phyloP scores from a whole-genome alignment of 2,797 vertebrate species.

The Tamandua tetradactyla region DNA sequence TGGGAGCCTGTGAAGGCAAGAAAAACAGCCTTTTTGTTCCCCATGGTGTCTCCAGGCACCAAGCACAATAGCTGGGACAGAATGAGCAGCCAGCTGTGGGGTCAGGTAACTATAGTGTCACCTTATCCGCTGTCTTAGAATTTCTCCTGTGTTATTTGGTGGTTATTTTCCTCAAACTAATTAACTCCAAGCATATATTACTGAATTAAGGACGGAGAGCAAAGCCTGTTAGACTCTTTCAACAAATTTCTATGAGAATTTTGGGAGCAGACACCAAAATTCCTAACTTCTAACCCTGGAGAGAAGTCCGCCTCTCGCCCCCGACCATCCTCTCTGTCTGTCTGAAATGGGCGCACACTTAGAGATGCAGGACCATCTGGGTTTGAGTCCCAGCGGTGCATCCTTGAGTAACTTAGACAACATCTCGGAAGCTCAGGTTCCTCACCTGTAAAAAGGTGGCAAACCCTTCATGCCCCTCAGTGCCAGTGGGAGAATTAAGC shows the following conservation, averaged over 20 bases:
- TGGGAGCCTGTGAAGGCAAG: neutral
- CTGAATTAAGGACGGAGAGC: neutral
- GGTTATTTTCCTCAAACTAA: neutral
- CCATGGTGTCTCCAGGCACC: neutral
- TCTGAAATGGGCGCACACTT: neutral
- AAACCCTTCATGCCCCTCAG: neutral
- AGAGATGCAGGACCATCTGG: neutral
- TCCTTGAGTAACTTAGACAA: neutral
- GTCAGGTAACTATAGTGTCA: fast-evolving
- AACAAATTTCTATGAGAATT: neutral
- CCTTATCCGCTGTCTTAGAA: neutral
- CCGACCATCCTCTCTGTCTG: neutral
- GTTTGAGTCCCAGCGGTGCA: neutral
- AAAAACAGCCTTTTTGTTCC: neutral
- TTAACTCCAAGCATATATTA: neutral
- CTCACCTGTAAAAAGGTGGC: neutral
- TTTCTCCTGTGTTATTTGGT: neutral
- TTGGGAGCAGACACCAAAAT: neutral
- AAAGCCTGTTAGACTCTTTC: neutral
- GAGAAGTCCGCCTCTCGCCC: neutral
- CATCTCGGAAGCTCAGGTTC: neutral
- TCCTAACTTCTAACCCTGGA: neutral
- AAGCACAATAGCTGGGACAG: neutral
- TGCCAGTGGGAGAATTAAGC: neutral
- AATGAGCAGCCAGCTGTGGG: neutral